Conservation (phyloP, 2,113 vertebrate species). For the Calypte anna region DNA sequence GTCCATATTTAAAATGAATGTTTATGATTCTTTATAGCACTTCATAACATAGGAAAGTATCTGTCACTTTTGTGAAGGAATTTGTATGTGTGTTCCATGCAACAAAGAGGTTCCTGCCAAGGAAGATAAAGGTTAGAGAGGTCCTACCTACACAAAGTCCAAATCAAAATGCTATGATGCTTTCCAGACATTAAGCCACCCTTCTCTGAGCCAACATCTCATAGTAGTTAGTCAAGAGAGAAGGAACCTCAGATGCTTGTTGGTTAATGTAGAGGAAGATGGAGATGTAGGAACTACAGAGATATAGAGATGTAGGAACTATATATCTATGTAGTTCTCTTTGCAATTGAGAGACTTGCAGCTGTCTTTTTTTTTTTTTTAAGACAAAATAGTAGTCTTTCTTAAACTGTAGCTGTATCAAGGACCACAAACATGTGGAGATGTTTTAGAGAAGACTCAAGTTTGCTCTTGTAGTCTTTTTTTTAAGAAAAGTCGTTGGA, state of each 20-base stretch:
- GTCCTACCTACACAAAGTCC: background rate
- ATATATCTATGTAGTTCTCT: background rate
- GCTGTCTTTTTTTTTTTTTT: background rate
- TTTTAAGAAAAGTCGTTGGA: background rate
- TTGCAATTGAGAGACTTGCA: background rate
- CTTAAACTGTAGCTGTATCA: background rate
- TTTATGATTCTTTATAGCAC: background rate
- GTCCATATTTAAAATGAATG: background rate
- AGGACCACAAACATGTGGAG: background rate
- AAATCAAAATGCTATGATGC: background rate
- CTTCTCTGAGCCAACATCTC: background rate
- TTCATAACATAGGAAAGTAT: background rate
- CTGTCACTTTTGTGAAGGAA: background rate
- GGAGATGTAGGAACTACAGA: background rate
- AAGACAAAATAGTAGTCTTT: background rate
- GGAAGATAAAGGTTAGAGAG: background rate
- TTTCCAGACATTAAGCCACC: background rate
- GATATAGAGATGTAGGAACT: background rate
- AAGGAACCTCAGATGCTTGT: background rate
- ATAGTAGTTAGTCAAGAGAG: background rate
- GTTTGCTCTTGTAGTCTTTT: background rate
- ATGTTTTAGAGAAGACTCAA: background rate
- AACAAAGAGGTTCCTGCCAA: background rate
- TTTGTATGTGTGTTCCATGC: background rate
- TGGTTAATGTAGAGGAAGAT: background rate